Base-by-base conservation (phyloP, 35 echinoderm and acorn worm species). In the Holothuria glaberrima region DNA sequence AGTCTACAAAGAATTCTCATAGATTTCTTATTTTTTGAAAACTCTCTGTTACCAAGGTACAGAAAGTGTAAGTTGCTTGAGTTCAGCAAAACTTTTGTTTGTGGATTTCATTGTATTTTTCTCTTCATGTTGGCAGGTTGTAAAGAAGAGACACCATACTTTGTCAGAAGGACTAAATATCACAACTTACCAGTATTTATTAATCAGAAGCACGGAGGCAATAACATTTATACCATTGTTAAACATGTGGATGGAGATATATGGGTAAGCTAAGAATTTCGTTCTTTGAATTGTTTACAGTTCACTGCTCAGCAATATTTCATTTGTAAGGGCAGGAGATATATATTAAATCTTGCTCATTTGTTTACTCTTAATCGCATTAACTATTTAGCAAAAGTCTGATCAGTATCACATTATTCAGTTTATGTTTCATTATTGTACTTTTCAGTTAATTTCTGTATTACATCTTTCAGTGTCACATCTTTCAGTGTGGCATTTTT, bases 231-330 rank as follows among this genome's bases (percentile, higher is more conserved):
- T 17, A 82, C 79, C 2, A 58, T 82, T 28, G 48, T 82, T 5
- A 82, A 29, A 33, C 44, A 82, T 82, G 24, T 82, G 17, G 79
- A 82, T 58, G 79, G 79, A 22, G 79, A 82, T 26, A 82, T 82
- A 30, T 82, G 79, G 79, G 79, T 82, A 50, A 60, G 79, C 10
- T n/a, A 41, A 2, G 7, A n/a, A n/a, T n/a, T n/a, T n/a, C n/a
- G n/a, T n/a, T n/a, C n/a, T n/a, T n/a, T n/a, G n/a, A n/a, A n/a
- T n/a, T n/a, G n/a, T n/a, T n/a, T n/a, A n/a, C n/a, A n/a, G n/a
- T n/a, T n/a, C n/a, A n/a, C n/a, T n/a, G n/a, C n/a, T n/a, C n/a
- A n/a, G n/a, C n/a, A n/a, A n/a, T n/a, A n/a, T n/a, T n/a, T n/a
- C n/a, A n/a, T n/a, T n/a, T n/a, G n/a, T n/a, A n/a, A n/a, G n/a